Base-by-base conservation (phyloP, 2,888 invertebrate species). In the Dolichopus griseipennis region DNA sequence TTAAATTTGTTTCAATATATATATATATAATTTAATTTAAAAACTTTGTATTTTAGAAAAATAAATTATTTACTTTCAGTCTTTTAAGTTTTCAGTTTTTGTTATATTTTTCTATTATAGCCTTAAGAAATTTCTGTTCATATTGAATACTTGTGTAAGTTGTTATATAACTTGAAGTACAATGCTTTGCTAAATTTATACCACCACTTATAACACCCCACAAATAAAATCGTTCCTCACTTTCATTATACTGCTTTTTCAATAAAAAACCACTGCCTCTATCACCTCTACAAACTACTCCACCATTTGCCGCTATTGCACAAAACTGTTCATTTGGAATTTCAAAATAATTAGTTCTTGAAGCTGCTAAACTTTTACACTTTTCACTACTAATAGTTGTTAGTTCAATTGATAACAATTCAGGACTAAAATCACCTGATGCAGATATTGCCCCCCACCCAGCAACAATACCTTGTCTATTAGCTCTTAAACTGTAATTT, bases 301-400 rank as follows among this genome's bases (percentile, higher is more conserved):
- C 70, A 52, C 72, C 74, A 37, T 71, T 67, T 6, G 69, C 62
- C 64, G 71, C 73, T 2, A 75, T 71, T 41, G 77, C 75, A 72
- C 80, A 80, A 70, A 79, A 78, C 72, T 79, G 79, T 72, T 80
- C 79, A 20, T 68, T 65, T 0, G 77, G 74, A 7, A 78, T 66
- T 37, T 71, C 69, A 37, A 70, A 68, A 5, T 27, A 5, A 4
- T 27, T 27, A 64, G 70, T 72, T 22, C 66, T 66, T 2, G 65
- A 9, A 18, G 72, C 34, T 12, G 73, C 70, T 67, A 64, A 21
- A 0, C 66, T 66, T 27, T 52, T 65, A 67, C 77, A 78, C 3
- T 72, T 67, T 0, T 69, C 27, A 61, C 72, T 72, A n/a, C 71
- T 68, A 15, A 73, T 71, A 1, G 72, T 71, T 20, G 71, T 71